Evolutionary conservation across 2,888 invertebrate genomes (phyloP).

Genomic region (Hipparchia semele): DNA sequence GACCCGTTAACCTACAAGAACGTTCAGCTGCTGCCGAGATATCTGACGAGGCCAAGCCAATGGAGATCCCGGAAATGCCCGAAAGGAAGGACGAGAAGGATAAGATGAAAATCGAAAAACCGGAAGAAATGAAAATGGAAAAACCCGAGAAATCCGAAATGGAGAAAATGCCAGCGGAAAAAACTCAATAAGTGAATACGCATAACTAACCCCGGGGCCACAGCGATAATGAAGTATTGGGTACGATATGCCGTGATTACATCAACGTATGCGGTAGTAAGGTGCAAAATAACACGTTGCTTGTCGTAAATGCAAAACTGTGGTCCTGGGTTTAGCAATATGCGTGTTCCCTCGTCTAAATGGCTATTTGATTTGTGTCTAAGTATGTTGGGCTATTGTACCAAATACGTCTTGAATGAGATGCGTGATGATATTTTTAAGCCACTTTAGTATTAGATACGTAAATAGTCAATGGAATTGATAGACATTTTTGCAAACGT

Average conservation of each 20-base stretch:
- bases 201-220: slow-evolving; percentile 1
- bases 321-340: neutral
- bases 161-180: slow-evolving; percentile 31
- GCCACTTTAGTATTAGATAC: slow-evolving; percentile 20
- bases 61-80: slow-evolving; percentile 37
- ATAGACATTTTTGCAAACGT: slow-evolving; percentile 24
- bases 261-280: neutral
- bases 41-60: slow-evolving; percentile 47
- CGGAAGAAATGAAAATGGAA: slow-evolving; percentile 40
- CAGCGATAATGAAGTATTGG: neutral
- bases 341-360: slow-evolving; percentile 25
- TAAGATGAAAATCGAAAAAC: slow-evolving; percentile 44
- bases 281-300: neutral
- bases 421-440: slow-evolving; percentile 14
- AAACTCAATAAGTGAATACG: slow-evolving; percentile 21
- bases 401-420: slow-evolving; percentile 60
- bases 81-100: slow-evolving; percentile 46
- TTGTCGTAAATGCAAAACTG: neutral
- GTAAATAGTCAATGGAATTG: slow-evolving; percentile 24
- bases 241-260: neutral
- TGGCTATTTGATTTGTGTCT: slow-evolving; percentile 28
- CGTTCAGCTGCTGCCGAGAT: slow-evolving; percentile 53
- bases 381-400: slow-evolving; percentile 61
- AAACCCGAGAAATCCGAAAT: slow-evolving; percentile 42
- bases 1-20: slow-evolving; percentile 50